Evolutionary conservation across 2,888 invertebrate genomes (phyloP).

Genomic region (Ennomos fuscantarius): DNA sequence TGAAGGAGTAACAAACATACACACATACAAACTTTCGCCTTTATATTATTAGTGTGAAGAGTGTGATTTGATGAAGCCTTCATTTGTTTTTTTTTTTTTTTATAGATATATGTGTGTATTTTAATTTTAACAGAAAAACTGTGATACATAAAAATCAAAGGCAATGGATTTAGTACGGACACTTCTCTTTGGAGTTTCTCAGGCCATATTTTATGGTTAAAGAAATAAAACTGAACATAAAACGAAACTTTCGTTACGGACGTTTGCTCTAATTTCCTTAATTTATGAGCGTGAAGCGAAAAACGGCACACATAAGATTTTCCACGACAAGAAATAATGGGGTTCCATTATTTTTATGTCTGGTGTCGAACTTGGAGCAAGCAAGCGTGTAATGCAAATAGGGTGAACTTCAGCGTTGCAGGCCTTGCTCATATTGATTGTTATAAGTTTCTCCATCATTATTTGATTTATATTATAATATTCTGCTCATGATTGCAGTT

Average conservation of each 20-base stretch:
- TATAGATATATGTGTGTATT: no score
- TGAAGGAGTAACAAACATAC: no score
- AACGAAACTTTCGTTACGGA: conserved; percentile 33
- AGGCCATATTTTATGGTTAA: conserved; percentile 25
- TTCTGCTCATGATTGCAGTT: no score
- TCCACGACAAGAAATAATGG: conserved; percentile 39
- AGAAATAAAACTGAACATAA: conserved; percentile 35
- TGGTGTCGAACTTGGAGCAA: conserved; percentile 43
- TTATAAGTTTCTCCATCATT: conserved; percentile 38
- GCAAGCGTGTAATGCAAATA: conserved; percentile 58
- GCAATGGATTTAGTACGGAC: neutral
- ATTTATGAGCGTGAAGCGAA: conserved; percentile 40
- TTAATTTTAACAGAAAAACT: no score
- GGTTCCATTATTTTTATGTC: conserved; percentile 48
- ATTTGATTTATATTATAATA: conserved; percentile 20
- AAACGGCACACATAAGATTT: conserved; percentile 38
- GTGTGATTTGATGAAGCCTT: no score
- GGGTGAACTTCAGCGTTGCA: conserved; percentile 59
- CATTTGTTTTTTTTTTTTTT: no score
- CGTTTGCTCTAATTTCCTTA: conserved; percentile 36
- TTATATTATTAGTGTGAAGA: no score
- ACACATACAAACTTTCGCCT: no score
- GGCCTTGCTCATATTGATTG: conserved; percentile 58
- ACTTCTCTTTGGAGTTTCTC: neutral
- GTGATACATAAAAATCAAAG: no score